phyloP scores from a whole-genome alignment of 2,113 vertebrate species.

The Corydoras maculifer region DNA sequence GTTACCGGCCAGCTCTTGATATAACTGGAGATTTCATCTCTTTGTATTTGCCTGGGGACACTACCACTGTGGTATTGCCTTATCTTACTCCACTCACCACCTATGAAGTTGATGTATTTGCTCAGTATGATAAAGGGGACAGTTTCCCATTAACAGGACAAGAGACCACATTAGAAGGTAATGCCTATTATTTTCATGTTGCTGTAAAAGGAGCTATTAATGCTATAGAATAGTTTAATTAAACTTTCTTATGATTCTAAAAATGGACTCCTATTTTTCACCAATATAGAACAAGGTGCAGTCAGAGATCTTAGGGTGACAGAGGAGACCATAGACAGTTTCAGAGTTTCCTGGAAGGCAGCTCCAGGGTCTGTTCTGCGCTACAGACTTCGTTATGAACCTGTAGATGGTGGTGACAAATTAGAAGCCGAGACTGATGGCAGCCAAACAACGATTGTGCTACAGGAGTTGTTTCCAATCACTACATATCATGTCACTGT shows the following conservation, averaged over 20 bases:
- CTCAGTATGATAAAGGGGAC: constrained; percentile 88
- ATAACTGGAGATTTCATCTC: constrained; percentile 73
- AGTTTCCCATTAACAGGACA: constrained; percentile 80
- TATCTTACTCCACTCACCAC: constrained; percentile 81
- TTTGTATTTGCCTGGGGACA: constrained; percentile 72
- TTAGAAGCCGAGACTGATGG: constrained; percentile 75
- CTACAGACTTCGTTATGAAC: constrained; percentile 78
- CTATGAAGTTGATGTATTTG: constrained; percentile 83
- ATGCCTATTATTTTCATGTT: neutral
- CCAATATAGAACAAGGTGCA: constrained; percentile 74
- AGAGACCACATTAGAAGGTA: constrained; percentile 91
- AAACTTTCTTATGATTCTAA: too few relatives aligned
- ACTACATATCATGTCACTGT: constrained; percentile 92
- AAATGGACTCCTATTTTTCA: neutral
- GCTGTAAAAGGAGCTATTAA: too few relatives aligned
- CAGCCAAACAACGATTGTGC: constrained; percentile 73
- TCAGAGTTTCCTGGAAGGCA: constrained; percentile 84
- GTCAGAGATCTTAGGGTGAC: constrained; percentile 82
- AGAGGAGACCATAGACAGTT: constrained; percentile 88
- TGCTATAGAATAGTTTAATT: too few relatives aligned
- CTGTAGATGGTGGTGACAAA: constrained; percentile 71
- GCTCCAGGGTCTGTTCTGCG: constrained; percentile 83
- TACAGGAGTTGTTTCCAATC: constrained; percentile 78
- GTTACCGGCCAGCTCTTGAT: constrained; percentile 76
- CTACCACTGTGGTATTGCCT: constrained; percentile 70